Conservation (phyloP, 92 coral and sea anemone genomes). For the Scolanthus callimorphus region DNA sequence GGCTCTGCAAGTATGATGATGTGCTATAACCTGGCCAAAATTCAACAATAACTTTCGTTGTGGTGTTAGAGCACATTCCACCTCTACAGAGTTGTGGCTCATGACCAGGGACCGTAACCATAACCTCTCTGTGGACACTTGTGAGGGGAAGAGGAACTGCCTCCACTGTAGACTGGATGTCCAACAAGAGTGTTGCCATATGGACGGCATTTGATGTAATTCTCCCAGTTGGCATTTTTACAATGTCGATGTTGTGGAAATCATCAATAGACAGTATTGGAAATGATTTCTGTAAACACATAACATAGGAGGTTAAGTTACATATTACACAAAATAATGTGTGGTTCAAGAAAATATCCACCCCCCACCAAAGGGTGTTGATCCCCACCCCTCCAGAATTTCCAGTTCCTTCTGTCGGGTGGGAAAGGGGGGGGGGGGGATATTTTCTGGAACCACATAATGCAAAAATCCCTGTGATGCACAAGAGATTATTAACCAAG, state of each 20-base stretch:
- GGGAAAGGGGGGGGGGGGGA: too few species aligned
- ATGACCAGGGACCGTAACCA: slow-evolving; percentile 20
- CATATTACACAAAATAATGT: too few species aligned
- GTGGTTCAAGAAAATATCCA: too few species aligned
- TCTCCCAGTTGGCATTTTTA: slow-evolving; percentile 47
- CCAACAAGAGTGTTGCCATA: slow-evolving; percentile 43
- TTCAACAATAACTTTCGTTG: slow-evolving; percentile 12
- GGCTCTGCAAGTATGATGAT: slow-evolving; percentile 32
- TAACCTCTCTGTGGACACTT: slow-evolving; percentile 40
- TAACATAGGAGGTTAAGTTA: too few species aligned
- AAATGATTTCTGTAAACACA: slow-evolving; percentile 46
- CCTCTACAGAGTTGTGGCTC: slow-evolving; percentile 35
- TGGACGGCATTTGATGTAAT: slow-evolving; percentile 47
- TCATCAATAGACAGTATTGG: slow-evolving; percentile 49
- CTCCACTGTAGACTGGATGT: too few species aligned
- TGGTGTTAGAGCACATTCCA: slow-evolving; percentile 28
- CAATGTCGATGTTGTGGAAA: slow-evolving; percentile 50
- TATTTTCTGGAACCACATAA: too few species aligned
- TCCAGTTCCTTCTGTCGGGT: too few species aligned
- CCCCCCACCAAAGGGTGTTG: too few species aligned
- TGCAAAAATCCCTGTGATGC: too few species aligned
- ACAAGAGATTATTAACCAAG: too few species aligned
- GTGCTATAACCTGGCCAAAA: slow-evolving; percentile 43
- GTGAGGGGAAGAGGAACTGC: slow-evolving; percentile 31
- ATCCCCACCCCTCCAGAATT: too few species aligned